Evolutionary conservation across 1,140 invertebrate species (phyloP).

Genomic region (Leptinotarsa defecta): DNA sequence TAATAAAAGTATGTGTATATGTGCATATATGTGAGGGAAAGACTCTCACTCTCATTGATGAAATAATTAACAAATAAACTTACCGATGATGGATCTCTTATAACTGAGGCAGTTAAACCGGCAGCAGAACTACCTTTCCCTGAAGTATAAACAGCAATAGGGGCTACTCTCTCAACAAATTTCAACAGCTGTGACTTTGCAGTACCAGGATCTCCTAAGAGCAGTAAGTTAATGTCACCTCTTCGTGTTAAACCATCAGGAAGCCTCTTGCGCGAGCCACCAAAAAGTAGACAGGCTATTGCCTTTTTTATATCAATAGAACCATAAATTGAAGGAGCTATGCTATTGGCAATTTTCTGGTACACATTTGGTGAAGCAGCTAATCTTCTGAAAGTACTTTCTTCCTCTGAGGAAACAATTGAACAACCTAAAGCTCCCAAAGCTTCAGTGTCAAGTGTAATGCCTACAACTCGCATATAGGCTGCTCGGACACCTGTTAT

Average conservation of each 20-base stretch:
- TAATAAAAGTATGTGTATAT: too few species aligned
- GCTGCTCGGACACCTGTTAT: constrained; percentile 91
- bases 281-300: constrained; percentile 94
- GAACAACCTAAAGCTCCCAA: constrained; percentile 66
- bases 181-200: constrained; percentile 98
- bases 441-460: constrained; percentile 83
- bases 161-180: constrained; percentile 95
- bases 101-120: constrained; percentile 97
- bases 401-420: constrained; percentile 80
- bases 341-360: constrained; percentile 86
- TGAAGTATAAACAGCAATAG: constrained; percentile 96
- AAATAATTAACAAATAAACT: constrained; percentile 45
- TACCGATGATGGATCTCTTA: constrained; percentile 89
- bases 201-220: constrained; percentile 98
- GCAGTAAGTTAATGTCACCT: constrained; percentile 95
- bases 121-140: constrained; percentile 99
- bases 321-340: constrained; percentile 98
- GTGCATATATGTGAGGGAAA: too few species aligned
- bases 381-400: constrained; percentile 87
- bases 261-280: constrained; percentile 86
- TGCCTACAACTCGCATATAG: constrained; percentile 93
- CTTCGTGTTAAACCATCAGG: constrained; percentile 94
- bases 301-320: constrained; percentile 96
- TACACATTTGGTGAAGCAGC: constrained; percentile 86
- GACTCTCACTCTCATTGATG: too few species aligned